These are phyloP conservation scores for Tupaia chinensis DNA, from an alignment of 2,113 vertebrate genomes.

Conservation along the genomic window DNA sequence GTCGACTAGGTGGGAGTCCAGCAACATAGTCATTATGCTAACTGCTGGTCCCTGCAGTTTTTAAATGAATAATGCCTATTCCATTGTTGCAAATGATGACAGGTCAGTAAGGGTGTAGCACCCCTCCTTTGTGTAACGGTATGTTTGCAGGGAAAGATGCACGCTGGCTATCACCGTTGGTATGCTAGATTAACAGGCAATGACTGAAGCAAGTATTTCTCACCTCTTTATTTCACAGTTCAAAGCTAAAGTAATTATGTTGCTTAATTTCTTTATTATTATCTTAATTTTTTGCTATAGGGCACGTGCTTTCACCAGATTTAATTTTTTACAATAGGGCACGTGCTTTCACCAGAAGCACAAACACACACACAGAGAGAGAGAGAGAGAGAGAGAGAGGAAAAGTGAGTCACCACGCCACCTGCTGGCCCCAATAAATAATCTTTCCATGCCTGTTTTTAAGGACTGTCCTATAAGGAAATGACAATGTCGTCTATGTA, in stretches of 20 bases:
- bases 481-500: background rate
- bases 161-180: background rate
- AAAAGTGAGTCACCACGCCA: too few species aligned
- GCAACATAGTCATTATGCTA: too few species aligned
- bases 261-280: too few species aligned
- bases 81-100: background rate
- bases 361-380: too few species aligned
- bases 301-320: too few species aligned
- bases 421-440: too few species aligned
- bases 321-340: too few species aligned
- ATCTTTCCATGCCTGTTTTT: background rate
- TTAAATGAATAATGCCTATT: background rate
- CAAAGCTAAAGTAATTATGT: background rate
- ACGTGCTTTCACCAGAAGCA: too few species aligned
- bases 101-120: background rate
- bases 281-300: too few species aligned
- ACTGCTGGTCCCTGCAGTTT: background rate
- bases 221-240: conserved; percentile 42
- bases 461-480: background rate
- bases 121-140: background rate
- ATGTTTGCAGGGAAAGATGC: background rate
- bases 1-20: too few species aligned
- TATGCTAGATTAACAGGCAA: background rate
- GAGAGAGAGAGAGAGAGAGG: too few species aligned
- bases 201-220: background rate